Percentiles rank a stretch among this genome's conserved stretches.
Evolutionary conservation across 2,113 vertebrate genomes (phyloP).

Genomic region (Porphyrio hochstetteri): DNA sequence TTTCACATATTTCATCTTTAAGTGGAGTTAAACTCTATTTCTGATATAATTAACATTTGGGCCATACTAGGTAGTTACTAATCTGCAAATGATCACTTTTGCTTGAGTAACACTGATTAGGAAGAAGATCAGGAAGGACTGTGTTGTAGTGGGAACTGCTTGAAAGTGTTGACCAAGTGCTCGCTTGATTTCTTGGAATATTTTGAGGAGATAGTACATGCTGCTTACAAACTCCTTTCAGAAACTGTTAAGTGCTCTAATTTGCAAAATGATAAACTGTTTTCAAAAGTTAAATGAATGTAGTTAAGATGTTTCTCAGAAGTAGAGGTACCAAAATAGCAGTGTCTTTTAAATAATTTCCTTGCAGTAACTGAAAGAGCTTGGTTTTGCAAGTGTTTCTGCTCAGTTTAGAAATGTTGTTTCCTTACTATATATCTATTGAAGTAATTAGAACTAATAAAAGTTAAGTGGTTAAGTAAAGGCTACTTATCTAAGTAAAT

Average conservation of each 20-base stretch:
- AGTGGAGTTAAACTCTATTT: neutral
- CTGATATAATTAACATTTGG: neutral
- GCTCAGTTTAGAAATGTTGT: neutral
- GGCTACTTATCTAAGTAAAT: neutral
- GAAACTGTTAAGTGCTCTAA: neutral
- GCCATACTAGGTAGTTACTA: neutral
- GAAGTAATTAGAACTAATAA: neutral
- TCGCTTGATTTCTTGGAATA: neutral
- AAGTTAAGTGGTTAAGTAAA: neutral
- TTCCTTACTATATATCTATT: neutral
- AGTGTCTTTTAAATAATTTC: neutral
- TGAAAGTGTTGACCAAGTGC: neutral
- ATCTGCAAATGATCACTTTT: neutral
- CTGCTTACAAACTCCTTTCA: neutral
- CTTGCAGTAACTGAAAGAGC: neutral
- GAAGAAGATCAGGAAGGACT: neutral
- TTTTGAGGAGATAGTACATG: neutral
- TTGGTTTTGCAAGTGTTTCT: neutral
- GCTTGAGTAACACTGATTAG: neutral
- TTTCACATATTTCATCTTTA: neutral
- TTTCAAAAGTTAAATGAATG: neutral
- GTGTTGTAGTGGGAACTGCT: neutral
- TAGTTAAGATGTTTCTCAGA: neutral
- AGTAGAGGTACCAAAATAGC: neutral
- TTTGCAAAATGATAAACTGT: neutral